Base-by-base conservation (phyloP, 2,888 invertebrate genomes). In the Fabriciana adippe region DNA sequence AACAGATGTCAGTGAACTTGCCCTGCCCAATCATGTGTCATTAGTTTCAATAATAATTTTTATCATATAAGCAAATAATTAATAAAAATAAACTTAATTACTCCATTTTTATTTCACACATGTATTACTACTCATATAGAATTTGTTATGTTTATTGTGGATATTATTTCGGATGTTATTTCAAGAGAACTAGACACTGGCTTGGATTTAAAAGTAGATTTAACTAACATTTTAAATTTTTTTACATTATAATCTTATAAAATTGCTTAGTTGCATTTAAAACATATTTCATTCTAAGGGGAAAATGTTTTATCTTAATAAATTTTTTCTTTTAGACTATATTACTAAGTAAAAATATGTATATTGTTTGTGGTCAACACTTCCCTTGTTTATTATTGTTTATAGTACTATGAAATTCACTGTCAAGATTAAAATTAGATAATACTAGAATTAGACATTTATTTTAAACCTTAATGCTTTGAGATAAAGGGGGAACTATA, bases 1-100 rank as follows among this genome's bases (percentile, higher is more conserved):
- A 31, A 48, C 3, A 18, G 54, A 63, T 64, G 69, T 70, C 72
- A 69, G 47, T 71, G 71, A 67, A 67, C 71, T 71, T 55, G 48
- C 47, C 48, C 64, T 61, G 21, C 64, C 55, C 66, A 71, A 69
- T 71, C 64, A 67, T 65, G 57, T 69, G 61, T 66, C 64, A 67
- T 67, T 69, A 65, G 60, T 45, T 64, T 54, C 53, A 55, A 59
- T 64, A 65, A 48, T 64, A 64, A 54, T 35, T 31, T 55, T 66
- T 21, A 55, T 55, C 60, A 55, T 26, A 45, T 31, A 18, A 35
- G 35, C 35, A 35, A 35, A 35, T 35, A 47, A 51, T 35, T 0
- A 61, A 50, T 60, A 31, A 21, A 48, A 8, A 55, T 56, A 56
- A 41, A 16, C 14, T 26, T 11, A 11, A 41, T 3, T 41, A 41